Evolutionary conservation across 2,113 vertebrate genomes (phyloP).

Genomic region (Ophiodon elongatus): DNA sequence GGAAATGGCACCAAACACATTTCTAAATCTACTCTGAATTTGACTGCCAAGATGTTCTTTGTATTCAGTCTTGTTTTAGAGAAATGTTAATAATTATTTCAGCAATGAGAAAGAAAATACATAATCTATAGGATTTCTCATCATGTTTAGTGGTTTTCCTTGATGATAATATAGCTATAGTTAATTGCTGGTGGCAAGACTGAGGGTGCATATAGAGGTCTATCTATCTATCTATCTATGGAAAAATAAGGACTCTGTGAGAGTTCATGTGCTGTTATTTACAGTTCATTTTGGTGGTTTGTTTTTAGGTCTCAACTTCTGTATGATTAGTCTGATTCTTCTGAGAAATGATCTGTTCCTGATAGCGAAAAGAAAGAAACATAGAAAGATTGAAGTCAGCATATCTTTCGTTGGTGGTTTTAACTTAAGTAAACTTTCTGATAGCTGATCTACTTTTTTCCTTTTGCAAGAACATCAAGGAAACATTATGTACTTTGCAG

Average conservation of each 20-base stretch:
- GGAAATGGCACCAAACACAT: neutral
- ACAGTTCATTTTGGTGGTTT: neutral
- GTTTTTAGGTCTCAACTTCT: neutral
- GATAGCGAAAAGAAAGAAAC: neutral
- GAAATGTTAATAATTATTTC: slow-evolving; percentile 20
- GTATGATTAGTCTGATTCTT: neutral
- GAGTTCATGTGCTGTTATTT: slow-evolving; percentile 11
- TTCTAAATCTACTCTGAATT: neutral
- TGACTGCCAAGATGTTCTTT: neutral
- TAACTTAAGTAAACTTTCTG: neutral
- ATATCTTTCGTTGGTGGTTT: neutral
- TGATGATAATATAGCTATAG: slow-evolving; percentile 34
- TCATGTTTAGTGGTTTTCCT: slow-evolving; percentile 27
- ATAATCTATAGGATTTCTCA: slow-evolving; percentile 25
- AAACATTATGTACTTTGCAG: slow-evolving; percentile 44
- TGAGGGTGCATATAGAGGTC: neutral
- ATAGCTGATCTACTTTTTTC: slow-evolving; percentile 21
- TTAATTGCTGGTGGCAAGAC: slow-evolving; percentile 17
- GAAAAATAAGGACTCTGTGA: neutral
- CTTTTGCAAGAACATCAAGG: slow-evolving; percentile 24
- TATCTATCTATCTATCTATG: neutral
- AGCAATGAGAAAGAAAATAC: slow-evolving; percentile 19
- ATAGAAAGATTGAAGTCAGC: neutral
- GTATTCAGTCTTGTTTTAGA: slow-evolving; percentile 6
- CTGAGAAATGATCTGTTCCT: neutral